phyloP scores from a whole-genome alignment of 1,140 invertebrate species.

The Nasonia vitripennis region DNA sequence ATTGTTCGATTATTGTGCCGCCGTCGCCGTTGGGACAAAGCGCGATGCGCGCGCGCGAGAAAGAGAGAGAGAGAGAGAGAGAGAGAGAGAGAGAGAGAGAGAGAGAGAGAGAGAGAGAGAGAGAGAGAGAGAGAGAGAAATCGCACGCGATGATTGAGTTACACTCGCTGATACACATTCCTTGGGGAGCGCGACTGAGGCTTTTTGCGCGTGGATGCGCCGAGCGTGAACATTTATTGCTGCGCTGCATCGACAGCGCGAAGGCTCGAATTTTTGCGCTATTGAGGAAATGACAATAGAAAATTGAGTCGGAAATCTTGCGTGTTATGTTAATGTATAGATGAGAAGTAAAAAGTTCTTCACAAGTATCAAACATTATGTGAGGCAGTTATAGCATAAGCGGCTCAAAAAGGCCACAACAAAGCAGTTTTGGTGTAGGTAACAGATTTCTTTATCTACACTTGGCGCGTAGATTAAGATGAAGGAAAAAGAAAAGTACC shows the following conservation, averaged over 20 bases:
- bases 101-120: neutral
- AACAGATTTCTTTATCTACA: too few relatives aligned
- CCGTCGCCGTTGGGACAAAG: neutral
- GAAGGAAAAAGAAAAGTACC: too few relatives aligned
- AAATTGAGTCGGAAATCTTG: neutral
- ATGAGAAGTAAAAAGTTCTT: too few relatives aligned
- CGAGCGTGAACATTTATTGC: neutral
- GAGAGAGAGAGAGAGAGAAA: conserved; percentile 6
- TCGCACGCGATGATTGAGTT: conserved; percentile 23
- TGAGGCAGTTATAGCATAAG: too few relatives aligned
- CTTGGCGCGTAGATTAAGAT: too few relatives aligned
- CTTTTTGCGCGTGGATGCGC: neutral
- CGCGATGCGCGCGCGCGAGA: neutral
- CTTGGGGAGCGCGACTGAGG: neutral
- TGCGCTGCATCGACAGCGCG: neutral
- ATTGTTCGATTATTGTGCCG: conserved; percentile 46
- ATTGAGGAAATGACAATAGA: neutral
- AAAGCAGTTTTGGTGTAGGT: too few relatives aligned
- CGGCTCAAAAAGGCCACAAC: too few relatives aligned
- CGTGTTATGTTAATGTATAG: neutral
- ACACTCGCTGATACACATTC: neutral
- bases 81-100: neutral
- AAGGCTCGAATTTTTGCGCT: neutral
- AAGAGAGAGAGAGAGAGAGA: neutral
- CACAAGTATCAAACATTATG: too few relatives aligned